Conservation (phyloP, 2,888 invertebrate genomes). For the Heterodera filipjevi region DNA sequence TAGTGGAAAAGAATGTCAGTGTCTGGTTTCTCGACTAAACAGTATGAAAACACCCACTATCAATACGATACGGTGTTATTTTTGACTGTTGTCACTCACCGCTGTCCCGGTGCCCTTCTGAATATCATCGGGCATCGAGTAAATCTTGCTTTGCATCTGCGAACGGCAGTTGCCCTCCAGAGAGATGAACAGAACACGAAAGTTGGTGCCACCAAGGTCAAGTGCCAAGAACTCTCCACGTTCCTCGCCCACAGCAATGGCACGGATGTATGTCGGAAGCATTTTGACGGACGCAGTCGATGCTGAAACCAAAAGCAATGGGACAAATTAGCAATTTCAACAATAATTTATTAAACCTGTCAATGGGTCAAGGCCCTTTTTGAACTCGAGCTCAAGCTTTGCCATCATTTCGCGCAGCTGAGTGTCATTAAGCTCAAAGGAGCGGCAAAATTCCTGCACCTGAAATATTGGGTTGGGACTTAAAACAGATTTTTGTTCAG, state of each 20-base stretch:
- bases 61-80: too few relatives aligned
- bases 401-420: conserved; percentile 54
- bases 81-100: too few relatives aligned
- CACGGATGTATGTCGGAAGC: conserved; percentile 64
- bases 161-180: conserved; percentile 44
- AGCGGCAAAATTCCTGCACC: conserved; percentile 58
- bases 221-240: conserved; percentile 91
- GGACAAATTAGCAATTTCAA: too few relatives aligned
- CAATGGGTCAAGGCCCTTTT: conserved; percentile 55
- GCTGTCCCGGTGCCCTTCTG: conserved; percentile 86
- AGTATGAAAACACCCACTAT: too few relatives aligned
- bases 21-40: too few relatives aligned
- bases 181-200: conserved; percentile 86
- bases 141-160: conserved; percentile 91
- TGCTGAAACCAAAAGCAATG: conserved; percentile 44
- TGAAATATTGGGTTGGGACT: too few relatives aligned
- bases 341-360: conserved; percentile 41
- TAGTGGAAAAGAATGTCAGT: too few relatives aligned
- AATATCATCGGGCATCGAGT: conserved; percentile 88
- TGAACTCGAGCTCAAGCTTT: conserved; percentile 53
- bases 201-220: conserved; percentile 96
- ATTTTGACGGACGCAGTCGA: conserved; percentile 58
- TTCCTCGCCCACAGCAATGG: conserved; percentile 66
- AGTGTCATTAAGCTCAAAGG: conserved; percentile 53
- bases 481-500: too few relatives aligned